Evolutionary conservation across 1,140 invertebrate genomes (phyloP), one percentile per base, ranked within the genome.

Genomic region (Formica selysi): DNA sequence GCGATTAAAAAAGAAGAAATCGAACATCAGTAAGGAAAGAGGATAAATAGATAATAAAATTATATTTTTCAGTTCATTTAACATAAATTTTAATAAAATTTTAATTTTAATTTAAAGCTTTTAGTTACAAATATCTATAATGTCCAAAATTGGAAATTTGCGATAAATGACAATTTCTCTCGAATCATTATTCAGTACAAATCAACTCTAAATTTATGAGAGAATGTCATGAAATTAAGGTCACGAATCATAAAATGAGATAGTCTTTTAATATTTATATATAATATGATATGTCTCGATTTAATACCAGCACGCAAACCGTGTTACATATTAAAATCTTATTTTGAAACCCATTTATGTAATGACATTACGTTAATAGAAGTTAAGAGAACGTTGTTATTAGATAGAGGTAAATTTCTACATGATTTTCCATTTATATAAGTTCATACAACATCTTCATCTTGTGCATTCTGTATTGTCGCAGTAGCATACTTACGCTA

Each of bases 311-410:
- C 36, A 36, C 41, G 19, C 59, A 48, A 76, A 67, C 26, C 16
- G 16, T n/a, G 2, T n/a, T 68, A 68, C 36, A 44, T 44, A 64
- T 76, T 76, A 76, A 76, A 76, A 64, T 19, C 26, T 76, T 41
- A 59, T 59, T 74, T 41, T 38, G 38, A 76, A 64, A 64, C 19
- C 38, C 6, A 54, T 2, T 76, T 76, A 5, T 16, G 48, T 64
- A 76, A 76, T 76, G 16, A 76, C 41, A 36, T 76, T 36, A 76
- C 32, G 26, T 64, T 26, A 64, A 79, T 29, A 51, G 29, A 67
- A 79, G 61, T 68, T 79, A 36, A 67, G 36, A 36, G 8, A 64
- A 76, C 6, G 41, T 38, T n/a, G 10, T 76, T 76, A 29, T 13
- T 7, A 67, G n/a, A 68, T 44, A 54, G 51, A 32, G 13, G 38